A percentile compares a stretch with the other conserved stretches of the same genome.
phyloP scores from a whole-genome alignment of 2,888 invertebrate genomes.

The Aproaerema taeniolella region DNA sequence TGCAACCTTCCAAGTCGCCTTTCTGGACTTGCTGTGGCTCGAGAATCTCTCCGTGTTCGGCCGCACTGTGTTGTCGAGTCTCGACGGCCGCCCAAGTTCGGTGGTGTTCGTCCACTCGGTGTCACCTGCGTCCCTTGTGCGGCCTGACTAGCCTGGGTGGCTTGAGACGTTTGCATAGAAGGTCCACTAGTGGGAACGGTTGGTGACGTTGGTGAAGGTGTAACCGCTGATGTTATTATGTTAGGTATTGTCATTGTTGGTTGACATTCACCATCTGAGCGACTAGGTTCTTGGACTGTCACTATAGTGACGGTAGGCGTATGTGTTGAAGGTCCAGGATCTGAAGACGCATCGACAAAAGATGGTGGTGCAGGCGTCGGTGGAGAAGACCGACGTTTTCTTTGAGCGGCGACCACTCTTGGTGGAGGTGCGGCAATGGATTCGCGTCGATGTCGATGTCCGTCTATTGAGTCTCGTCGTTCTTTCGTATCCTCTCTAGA shows the following conservation, averaged over 20 bases:
- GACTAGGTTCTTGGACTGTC: constrained; percentile 64
- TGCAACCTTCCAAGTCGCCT: constrained; percentile 84
- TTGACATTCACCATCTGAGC: constrained; percentile 80
- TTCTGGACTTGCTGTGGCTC: constrained; percentile 81
- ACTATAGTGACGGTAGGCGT: constrained; percentile 68
- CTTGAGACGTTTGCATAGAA: constrained; percentile 36
- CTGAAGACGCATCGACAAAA: constrained; percentile 79
- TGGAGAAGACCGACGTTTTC: constrained; percentile 70
- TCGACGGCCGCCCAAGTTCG: constrained; percentile 78
- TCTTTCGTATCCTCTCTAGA: constrained; percentile 78
- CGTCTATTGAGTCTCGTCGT: constrained; percentile 82
- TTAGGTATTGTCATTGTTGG: constrained; percentile 82
- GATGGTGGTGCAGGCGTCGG: constrained; percentile 65
- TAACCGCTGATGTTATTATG: constrained; percentile 89
- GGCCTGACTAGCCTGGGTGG: constrained; percentile 33
- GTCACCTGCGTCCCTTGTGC: constrained; percentile 39
- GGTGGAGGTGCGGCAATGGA: constrained; percentile 81
- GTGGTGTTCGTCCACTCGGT: constrained; percentile 56
- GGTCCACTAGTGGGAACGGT: constrained; percentile 48
- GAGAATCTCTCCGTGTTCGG: constrained; percentile 80
- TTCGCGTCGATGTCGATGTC: constrained; percentile 82
- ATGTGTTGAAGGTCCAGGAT: constrained; percentile 78
- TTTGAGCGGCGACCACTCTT: constrained; percentile 80
- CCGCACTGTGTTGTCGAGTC: constrained; percentile 93
- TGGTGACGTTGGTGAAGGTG: constrained; percentile 89